Evolutionary conservation across 1,140 invertebrate species (phyloP).

Genomic region (Drosophila biarmipes): DNA sequence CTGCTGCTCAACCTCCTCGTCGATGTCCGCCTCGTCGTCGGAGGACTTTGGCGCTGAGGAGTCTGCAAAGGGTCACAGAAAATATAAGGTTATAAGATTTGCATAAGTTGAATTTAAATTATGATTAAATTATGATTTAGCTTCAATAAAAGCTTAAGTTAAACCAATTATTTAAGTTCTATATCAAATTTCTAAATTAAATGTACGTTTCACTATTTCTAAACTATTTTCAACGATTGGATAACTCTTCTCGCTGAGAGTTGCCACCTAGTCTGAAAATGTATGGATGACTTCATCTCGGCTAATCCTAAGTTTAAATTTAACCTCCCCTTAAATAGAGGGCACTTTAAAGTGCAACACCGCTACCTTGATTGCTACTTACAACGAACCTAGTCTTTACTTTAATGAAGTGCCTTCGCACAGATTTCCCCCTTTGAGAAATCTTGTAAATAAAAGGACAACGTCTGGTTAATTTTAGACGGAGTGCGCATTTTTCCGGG

Average conservation of each 20-base stretch:
- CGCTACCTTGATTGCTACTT: background rate
- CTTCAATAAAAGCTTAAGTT: too few relatives aligned
- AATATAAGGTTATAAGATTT: background rate
- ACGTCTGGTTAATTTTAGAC: background rate
- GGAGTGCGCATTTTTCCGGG: background rate
- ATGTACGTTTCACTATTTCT: too few relatives aligned
- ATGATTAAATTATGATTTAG: background rate
- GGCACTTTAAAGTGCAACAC: too few relatives aligned
- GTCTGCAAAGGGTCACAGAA: slow-evolving; percentile 39
- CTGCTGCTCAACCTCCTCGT: slow-evolving; percentile 67
- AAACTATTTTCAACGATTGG: too few relatives aligned
- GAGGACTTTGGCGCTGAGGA: slow-evolving; percentile 83
- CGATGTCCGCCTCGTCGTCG: slow-evolving; percentile 78
- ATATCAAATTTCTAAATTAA: too few relatives aligned
- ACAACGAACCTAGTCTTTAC: background rate
- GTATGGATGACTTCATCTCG: too few relatives aligned
- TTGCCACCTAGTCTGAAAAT: too few relatives aligned
- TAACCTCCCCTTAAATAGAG: too few relatives aligned
- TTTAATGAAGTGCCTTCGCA: background rate
- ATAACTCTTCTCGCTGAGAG: too few relatives aligned
- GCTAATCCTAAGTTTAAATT: too few relatives aligned
- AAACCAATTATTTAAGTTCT: too few relatives aligned
- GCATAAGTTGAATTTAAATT: background rate
- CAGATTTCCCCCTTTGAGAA: background rate
- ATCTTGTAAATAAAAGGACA: background rate